A percentile compares a stretch with the other conserved stretches of the same genome.
Evolutionary conservation across 2,113 vertebrate species (phyloP).

Genomic region (Megaceryle torquata): DNA sequence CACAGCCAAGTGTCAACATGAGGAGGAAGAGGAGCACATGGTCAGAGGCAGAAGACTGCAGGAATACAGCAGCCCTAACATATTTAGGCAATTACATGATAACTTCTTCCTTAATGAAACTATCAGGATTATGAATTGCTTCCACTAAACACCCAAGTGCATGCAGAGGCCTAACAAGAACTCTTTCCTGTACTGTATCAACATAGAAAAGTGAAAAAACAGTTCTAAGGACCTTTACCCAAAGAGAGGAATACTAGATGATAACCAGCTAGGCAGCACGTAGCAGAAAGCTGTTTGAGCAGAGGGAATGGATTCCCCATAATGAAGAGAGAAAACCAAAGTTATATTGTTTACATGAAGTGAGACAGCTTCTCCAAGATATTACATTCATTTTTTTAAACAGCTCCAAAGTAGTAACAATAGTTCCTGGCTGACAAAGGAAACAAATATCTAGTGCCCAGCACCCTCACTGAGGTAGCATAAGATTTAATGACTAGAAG

Average conservation of each 20-base stretch:
- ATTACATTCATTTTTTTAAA: background rate
- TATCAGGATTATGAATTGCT: background rate
- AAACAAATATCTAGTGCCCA: background rate
- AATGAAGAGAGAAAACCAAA: background rate
- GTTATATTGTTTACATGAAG: background rate
- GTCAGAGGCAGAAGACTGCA: background rate
- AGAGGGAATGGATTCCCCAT: background rate
- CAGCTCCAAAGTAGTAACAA: background rate
- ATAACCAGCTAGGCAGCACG: background rate
- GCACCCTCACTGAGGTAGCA: background rate
- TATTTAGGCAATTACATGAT: background rate
- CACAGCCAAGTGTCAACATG: background rate
- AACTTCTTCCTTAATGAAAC: background rate
- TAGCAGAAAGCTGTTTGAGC: background rate
- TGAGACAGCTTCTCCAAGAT: background rate
- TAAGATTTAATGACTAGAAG: background rate
- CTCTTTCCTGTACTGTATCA: background rate
- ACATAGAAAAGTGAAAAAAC: background rate
- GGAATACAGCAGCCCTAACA: background rate
- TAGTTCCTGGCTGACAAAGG: background rate
- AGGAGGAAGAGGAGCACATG: background rate
- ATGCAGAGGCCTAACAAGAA: background rate
- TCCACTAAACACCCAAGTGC: background rate
- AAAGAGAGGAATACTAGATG: background rate
- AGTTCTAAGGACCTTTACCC: background rate